phyloP scores from a whole-genome alignment of 2,888 invertebrate species.

The Dryococelus australis region DNA sequence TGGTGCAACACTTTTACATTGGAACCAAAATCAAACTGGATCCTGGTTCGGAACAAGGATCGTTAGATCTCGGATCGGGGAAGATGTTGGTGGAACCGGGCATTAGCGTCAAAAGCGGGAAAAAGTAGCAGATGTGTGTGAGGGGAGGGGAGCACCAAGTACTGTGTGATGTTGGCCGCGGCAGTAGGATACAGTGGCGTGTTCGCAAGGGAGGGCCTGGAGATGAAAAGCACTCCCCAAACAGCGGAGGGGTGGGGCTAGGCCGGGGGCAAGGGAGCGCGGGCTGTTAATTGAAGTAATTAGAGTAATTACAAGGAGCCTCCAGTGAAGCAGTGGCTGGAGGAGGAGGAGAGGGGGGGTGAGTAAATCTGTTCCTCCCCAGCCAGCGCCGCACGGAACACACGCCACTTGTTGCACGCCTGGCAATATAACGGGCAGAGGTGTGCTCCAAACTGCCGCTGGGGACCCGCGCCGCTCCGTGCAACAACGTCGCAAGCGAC shows the following conservation, averaged over 20 bases:
- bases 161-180: no score
- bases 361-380: background rate
- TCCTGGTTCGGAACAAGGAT: no score
- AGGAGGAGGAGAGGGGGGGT: constrained; percentile 42
- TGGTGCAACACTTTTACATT: no score
- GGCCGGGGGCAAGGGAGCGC: background rate
- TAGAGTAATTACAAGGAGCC: constrained; percentile 50
- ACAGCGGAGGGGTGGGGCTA: background rate
- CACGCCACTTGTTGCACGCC: background rate
- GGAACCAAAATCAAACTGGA: no score
- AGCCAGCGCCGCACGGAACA: background rate
- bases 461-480: background rate
- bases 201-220: no score
- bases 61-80: no score
- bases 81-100: no score
- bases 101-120: no score
- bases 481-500: background rate
- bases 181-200: no score
- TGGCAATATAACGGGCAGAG: background rate
- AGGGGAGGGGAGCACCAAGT: no score
- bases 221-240: background rate
- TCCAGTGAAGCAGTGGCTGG: constrained; percentile 43
- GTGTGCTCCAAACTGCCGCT: background rate
- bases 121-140: no score
- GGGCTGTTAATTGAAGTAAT: constrained; percentile 47